Percentiles rank a stretch among this genome's conserved stretches.
These are phyloP conservation scores for Cantharis rufa DNA, from an alignment of 2,888 invertebrate genomes.

Conservation along the genomic window DNA sequence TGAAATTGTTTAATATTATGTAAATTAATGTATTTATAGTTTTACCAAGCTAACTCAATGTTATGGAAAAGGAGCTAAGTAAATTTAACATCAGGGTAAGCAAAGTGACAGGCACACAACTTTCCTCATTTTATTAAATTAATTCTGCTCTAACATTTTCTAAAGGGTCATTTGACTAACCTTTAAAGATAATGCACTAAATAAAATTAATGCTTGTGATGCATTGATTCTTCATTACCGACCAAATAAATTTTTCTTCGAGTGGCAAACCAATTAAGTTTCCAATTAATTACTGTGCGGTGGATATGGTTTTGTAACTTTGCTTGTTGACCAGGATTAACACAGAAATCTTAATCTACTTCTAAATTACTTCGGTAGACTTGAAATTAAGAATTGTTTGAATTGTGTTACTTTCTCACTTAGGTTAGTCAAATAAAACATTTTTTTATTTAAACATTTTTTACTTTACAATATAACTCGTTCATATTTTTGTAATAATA, in stretches of 20 bases:
- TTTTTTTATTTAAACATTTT: too few species aligned
- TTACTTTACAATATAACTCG: not conserved
- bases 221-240: not conserved
- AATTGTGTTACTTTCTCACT: not conserved
- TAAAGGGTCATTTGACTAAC: not conserved
- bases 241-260: not conserved
- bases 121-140: not conserved
- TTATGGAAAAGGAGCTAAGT: not conserved
- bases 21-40: not conserved
- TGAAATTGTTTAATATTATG: not conserved
- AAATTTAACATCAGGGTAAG: not conserved
- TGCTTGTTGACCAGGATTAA: not conserved
- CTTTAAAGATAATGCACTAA: not conserved
- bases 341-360: not conserved
- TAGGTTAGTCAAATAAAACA: not conserved
- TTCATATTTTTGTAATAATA: not conserved
- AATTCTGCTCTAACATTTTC: not conserved
- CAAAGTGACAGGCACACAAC: not conserved
- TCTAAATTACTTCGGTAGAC: not conserved
- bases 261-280: not conserved
- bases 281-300: not conserved
- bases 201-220: not conserved
- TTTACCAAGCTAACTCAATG: not conserved
- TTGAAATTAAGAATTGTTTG: not conserved
- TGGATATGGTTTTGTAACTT: not conserved